Evolutionary conservation across 2,113 vertebrate species (phyloP), one percentile per base, ranked within the genome.

Genomic region (Probosciger aterrimus): DNA sequence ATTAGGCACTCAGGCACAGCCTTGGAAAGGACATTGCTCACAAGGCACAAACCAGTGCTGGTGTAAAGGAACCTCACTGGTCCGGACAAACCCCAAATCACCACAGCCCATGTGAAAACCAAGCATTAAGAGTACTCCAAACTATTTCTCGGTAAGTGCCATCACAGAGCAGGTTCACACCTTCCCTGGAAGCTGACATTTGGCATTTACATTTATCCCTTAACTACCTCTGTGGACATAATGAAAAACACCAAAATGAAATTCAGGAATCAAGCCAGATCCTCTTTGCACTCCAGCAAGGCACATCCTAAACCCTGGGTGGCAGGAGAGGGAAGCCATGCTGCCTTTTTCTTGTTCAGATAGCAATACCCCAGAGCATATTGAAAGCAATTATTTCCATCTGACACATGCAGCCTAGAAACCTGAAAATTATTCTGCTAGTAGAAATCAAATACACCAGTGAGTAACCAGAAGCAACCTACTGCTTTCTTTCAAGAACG

Each of bases 381-480:
- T 23, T 71, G 50, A 88, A 85, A 67, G 37, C 70, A 94, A 85
- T 86, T 70, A 90, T 90, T 94, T 93, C 91, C 82, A 87, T 83
- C 92, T 92, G 59, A 80, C 62, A 74, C 37, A 74, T 20, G 47
- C 88, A 84, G 84, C 70, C 18, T 39, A 88, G 70, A 96, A 95
- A 93, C 92, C 92, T 94, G 95, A 88, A 95, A 94, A 96, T 75
- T 95, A 69, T 82, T 92, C 69, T 88, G 88, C 74, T 96, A 68
- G 83, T 68, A 96, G 94, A 97, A 97, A 95, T 90, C 83, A 57
- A 96, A 95, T 81, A 68, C 69, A 84, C 39, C 93, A 95, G 70
- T 78, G 20, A 94, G 96, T 92, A 98, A 96, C 57, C 92, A 97
- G 95, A 94, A 95, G 86, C 93, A 94, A 96, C 76, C 92, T 92